These are phyloP conservation scores for Bufo bufo DNA, from an alignment of 2,113 vertebrate species.

Conservation along the genomic window DNA sequence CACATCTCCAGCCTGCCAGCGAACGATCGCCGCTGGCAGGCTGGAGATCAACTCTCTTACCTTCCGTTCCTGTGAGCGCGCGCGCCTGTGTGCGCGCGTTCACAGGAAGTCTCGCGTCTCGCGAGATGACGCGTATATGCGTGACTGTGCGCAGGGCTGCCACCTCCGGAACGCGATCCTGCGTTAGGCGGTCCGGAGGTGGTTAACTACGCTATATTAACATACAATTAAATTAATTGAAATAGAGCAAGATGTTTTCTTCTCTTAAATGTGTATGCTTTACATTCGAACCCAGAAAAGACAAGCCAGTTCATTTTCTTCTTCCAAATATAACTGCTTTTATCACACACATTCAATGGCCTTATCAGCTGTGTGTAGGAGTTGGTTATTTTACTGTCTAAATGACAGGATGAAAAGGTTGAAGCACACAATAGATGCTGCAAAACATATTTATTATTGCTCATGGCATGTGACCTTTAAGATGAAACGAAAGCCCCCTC, in stretches of 20 bases:
- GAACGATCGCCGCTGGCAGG: no score
- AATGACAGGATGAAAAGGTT: slow-evolving; percentile 57
- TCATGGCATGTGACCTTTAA: slow-evolving; percentile 56
- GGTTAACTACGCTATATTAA: no score
- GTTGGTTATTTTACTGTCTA: slow-evolving; percentile 55
- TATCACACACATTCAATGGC: slow-evolving; percentile 26
- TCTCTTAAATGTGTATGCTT: not conserved
- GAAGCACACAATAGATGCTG: slow-evolving; percentile 48
- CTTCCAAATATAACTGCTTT: slow-evolving; percentile 31
- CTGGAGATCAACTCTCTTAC: no score
- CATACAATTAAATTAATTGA: not conserved
- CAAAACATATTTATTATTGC: slow-evolving; percentile 52
- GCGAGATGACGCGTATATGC: no score
- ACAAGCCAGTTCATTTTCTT: not conserved
- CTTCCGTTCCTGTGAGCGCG: no score
- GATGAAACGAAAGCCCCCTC: slow-evolving; percentile 32
- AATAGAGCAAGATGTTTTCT: not conserved
- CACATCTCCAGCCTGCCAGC: no score
- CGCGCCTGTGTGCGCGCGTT: no score
- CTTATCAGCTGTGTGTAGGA: slow-evolving; percentile 38
- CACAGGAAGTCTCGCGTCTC: no score
- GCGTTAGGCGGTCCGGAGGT: no score
- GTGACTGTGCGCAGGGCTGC: no score
- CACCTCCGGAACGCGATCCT: no score
- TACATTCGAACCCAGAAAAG: not conserved